These are phyloP conservation scores for Aphelenchoides avenae DNA, from an alignment of 1,140 invertebrate genomes.

Conservation along the genomic window DNA sequence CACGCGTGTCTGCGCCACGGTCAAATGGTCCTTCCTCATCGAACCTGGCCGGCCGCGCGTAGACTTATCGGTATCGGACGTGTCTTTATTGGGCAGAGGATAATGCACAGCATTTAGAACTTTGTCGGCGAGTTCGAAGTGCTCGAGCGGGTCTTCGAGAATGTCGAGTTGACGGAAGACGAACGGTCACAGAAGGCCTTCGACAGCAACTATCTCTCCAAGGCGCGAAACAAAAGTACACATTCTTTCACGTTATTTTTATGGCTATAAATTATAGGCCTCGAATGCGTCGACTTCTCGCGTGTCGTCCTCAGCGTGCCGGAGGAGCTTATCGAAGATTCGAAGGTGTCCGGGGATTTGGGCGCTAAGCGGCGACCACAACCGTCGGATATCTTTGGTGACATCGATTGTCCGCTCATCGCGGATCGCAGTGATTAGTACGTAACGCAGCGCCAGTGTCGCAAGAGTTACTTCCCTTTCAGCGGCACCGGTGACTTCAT, in stretches of 20 bases:
- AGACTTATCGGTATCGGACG: constrained; percentile 38
- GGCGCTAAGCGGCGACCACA: not conserved
- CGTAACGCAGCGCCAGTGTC: not conserved
- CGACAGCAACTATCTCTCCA: constrained; percentile 47
- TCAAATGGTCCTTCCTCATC: constrained; percentile 47
- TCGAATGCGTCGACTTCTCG: constrained; percentile 25
- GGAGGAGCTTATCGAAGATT: constrained; percentile 4
- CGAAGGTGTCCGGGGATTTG: constrained; percentile 16
- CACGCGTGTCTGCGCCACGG: constrained; percentile 6
- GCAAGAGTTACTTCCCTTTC: not conserved
- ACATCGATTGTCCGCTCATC: constrained; percentile 31
- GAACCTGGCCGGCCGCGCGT: constrained; percentile 49
- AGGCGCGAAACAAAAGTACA: constrained; percentile 48
- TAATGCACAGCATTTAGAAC: constrained; percentile 18
- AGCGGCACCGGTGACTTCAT: constrained; percentile 55
- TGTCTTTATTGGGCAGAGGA: not conserved
- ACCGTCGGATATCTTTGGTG: constrained; percentile 29
- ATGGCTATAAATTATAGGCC: constrained; percentile 21
- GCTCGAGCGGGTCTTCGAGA: constrained; percentile 47
- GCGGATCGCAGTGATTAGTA: constrained; percentile 21
- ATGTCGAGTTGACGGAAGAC: constrained; percentile 28
- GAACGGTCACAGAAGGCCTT: constrained; percentile 46
- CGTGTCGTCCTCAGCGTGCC: constrained; percentile 25
- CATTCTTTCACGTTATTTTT: constrained; percentile 1
- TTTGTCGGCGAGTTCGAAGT: constrained; percentile 49